These are phyloP conservation scores for Psilanteris sp. DNA, from an alignment of 1,140 invertebrate genomes.

Conservation along the genomic window DNA sequence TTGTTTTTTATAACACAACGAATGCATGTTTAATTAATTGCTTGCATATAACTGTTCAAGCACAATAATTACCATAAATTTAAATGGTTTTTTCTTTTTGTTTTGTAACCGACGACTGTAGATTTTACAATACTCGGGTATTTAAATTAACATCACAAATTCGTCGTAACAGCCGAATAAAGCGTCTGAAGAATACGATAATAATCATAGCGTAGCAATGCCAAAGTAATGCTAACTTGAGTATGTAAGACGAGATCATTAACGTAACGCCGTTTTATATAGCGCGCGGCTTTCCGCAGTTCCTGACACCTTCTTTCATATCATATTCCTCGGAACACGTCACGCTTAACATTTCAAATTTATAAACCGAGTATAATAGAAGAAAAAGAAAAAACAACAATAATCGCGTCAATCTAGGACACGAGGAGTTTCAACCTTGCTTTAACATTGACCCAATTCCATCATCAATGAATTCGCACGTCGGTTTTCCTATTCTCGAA, in stretches of 20 bases:
- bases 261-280: conserved; percentile 13
- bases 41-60: no score
- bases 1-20: no score
- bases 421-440: conserved; percentile 69
- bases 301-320: conserved; percentile 44
- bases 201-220: no score
- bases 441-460: conserved; percentile 74
- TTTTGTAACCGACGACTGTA: no score
- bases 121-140: no score
- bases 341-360: conserved; percentile 42
- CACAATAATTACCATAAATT: no score
- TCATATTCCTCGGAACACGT: conserved; percentile 43
- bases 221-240: conserved; percentile 26
- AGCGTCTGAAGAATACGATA: no score
- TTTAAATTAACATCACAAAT: no score
- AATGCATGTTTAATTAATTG: no score
- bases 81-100: no score
- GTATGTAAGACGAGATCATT: conserved; percentile 32
- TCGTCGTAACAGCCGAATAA: no score
- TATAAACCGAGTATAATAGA: conserved; percentile 37
- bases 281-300: conserved; percentile 26
- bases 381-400: conserved; percentile 39
- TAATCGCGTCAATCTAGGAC: conserved; percentile 66
- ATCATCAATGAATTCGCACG: conserved; percentile 63
- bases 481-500: conserved; percentile 48